These are phyloP conservation scores for Pollenia griseotomentosa DNA, from an alignment of 2,888 invertebrate species.

Conservation along the genomic window DNA sequence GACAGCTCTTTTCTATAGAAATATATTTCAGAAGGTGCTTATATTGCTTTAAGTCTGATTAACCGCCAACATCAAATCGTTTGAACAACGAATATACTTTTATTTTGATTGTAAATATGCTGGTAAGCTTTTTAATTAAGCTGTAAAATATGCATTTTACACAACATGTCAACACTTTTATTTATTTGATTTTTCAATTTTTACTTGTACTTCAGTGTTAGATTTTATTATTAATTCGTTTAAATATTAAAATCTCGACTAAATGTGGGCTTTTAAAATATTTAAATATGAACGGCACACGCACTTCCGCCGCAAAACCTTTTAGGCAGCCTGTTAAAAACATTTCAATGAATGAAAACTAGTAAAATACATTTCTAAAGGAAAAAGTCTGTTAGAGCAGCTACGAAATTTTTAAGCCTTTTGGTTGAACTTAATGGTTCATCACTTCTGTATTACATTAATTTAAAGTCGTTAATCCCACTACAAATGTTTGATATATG, in stretches of 20 bases:
- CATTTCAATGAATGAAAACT: neutral
- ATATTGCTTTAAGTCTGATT: neutral
- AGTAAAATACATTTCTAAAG: neutral
- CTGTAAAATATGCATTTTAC: conserved; percentile 17
- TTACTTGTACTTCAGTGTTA: conserved; percentile 9
- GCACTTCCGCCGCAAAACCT: conserved; percentile 72
- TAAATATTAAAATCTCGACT: conserved; percentile 14
- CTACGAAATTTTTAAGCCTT: too few relatives aligned
- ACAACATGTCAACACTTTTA: conserved; percentile 28
- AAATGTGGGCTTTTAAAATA: conserved; percentile 16
- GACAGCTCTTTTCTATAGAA: too few relatives aligned
- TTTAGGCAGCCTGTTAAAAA: neutral
- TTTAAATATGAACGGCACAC: conserved; percentile 62
- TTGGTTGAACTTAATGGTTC: too few relatives aligned
- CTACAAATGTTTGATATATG: too few relatives aligned
- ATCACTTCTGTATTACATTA: too few relatives aligned
- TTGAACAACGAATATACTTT: neutral
- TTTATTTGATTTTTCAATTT: neutral
- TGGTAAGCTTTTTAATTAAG: conserved; percentile 34
- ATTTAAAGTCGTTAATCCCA: too few relatives aligned
- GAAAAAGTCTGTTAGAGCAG: too few relatives aligned
- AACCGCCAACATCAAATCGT: neutral
- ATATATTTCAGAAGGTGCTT: too few relatives aligned
- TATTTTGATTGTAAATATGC: neutral
- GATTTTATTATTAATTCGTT: neutral